Evolutionary conservation across 2,797 vertebrate genomes (phyloP), one percentile per base, ranked within the genome.

Genomic region (Cynopterus sphinx): DNA sequence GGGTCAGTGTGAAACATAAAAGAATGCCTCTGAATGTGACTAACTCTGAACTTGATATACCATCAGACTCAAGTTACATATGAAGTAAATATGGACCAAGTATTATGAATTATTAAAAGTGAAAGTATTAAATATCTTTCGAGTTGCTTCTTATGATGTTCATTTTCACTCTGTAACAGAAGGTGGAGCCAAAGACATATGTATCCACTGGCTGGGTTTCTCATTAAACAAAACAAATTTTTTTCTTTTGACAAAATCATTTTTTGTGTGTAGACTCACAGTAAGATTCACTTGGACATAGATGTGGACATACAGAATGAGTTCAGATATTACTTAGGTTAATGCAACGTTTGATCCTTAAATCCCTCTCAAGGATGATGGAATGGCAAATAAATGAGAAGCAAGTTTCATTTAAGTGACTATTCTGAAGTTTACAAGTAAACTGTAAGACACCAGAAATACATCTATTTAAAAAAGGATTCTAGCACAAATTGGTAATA

Each of bases 111-210:
- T 65, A 78, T 33, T 68, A 96, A 6, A 82, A 92, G 73, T 33
- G 65, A 39, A 87, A 68, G 36, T 8, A 59, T 41, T 78, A 73
- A 75, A 70, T 65, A 46, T 28, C 75, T 93, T 85, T 33, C 7
- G 65, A n/a, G 68, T 87, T 55, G 57, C 49, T 75, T 84, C 68
- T 74, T 65, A 28, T 5, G 22, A 61, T 93, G 95, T 96, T 98
- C 96, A 95, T 98, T 98, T 97, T 97, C 97, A 95, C 91, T 98
- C 94, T 91, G 98, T 96, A 98, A 98, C 98, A 98, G 98, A 98
- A 98, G 98, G 97, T 98, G 98, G 98, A 98, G 98, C 98, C 98
- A 98, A 97, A 98, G 98, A 98, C 98, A 97, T 95, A 98, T 98
- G 96, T 96, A 98, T 98, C 90, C 94, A 68, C 65, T 33, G 28